Base-by-base conservation (phyloP, 2,888 invertebrate genomes). In the Drosophila mulleri region DNA sequence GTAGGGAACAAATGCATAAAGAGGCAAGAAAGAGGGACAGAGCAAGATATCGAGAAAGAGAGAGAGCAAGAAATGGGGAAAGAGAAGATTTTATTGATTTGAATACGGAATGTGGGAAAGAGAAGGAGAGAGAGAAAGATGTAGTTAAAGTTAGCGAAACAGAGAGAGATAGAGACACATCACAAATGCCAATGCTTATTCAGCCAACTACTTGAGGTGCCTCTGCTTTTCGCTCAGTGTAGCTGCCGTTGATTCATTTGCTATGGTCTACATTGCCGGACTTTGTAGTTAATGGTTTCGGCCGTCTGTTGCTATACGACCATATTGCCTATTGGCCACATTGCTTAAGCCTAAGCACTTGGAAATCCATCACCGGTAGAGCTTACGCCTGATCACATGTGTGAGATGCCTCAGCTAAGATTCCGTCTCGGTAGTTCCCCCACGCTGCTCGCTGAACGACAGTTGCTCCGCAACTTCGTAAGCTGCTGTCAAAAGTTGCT, bases 311-410 rank as follows among this genome's bases (percentile, higher is more conserved):
- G 44, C 8, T 18, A 20, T 20, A n/a, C 50, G 26, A 48, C 35
- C 26, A 41, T 39, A 50, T 76, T 62, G 64, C 56, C 64, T 45
- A 64, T 54, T 61, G 65, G 53, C 45, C 45, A 39, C 42, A 29
- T 41, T 37, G 62, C 64, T 61, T 66, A 50, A 62, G 65, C 45
- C 67, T 47, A 67, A 65, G 64, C 67, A 65, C 62, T 65, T 57
- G 64, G 26, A 64, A 35, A 75, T 72, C 56, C 68, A 70, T 74
- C 77, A 77, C 44, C 45, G 35, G 32, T 26, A 39, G 61, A 58
- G 66, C 45, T 58, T 58, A 32, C 11, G 58, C 44, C 39, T 32
- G 48, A 18, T n/a, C 52, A 37, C 52, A 53, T 37, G 23, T 53
- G 52, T 16, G 37, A 23, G 52, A 53, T 35, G 37, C 23, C 23